Percentiles rank a stretch among this genome's conserved stretches.
These are phyloP conservation scores for Apaloderma vittatum DNA, from an alignment of 2,113 vertebrate genomes.

Conservation along the genomic window DNA sequence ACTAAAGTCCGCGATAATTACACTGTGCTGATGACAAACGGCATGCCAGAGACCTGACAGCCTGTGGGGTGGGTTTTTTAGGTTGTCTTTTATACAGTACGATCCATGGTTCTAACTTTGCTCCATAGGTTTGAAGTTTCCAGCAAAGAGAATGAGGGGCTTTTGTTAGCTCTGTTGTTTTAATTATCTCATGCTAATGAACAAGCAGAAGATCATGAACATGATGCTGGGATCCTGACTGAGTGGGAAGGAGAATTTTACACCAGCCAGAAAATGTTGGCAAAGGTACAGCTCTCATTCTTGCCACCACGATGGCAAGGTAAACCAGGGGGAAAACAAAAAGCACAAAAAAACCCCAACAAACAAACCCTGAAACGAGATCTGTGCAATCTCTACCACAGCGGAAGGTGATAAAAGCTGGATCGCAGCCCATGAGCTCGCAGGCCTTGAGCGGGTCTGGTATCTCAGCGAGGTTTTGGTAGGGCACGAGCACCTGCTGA, in stretches of 20 bases:
- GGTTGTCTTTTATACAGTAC: neutral
- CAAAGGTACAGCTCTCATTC: neutral
- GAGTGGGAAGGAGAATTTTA: neutral
- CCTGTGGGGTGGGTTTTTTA: neutral
- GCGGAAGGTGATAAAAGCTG: neutral
- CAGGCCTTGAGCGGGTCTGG: neutral
- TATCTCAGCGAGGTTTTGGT: neutral
- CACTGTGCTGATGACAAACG: slow-evolving; percentile 56
- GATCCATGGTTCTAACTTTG: neutral
- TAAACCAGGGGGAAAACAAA: neutral
- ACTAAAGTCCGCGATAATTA: slow-evolving; percentile 70
- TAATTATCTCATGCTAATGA: neutral
- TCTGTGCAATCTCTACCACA: neutral
- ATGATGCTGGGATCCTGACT: neutral
- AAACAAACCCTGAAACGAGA: neutral
- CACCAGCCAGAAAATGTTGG: neutral
- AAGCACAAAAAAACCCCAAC: neutral
- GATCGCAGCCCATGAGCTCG: neutral
- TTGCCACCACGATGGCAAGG: neutral
- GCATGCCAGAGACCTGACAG: slow-evolving; percentile 31
- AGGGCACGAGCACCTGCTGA: neutral
- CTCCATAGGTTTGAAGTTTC: neutral
- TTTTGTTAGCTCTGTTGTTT: neutral
- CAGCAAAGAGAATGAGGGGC: neutral
- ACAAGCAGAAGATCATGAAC: neutral